These are phyloP conservation scores for Caenorhabditis inopinata DNA, from an alignment of 1,140 invertebrate genomes.

Conservation along the genomic window DNA sequence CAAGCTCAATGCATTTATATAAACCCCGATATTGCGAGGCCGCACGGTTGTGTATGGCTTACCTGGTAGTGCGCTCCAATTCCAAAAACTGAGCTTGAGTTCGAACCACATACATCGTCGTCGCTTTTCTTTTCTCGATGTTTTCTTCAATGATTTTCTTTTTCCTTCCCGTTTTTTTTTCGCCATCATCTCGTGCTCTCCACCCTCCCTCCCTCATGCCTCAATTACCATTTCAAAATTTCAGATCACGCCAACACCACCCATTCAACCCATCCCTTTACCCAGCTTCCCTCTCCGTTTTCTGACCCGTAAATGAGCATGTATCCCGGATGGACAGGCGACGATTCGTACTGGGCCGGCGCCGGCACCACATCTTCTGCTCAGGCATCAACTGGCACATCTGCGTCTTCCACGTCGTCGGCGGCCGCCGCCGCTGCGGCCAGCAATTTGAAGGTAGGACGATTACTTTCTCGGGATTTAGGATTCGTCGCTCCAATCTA, in stretches of 20 bases:
- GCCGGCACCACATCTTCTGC: conserved; percentile 21
- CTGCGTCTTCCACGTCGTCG: not conserved
- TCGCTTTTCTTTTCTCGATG: too few species aligned
- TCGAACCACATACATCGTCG: too few species aligned
- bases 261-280: not conserved
- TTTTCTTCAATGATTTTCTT: not conserved
- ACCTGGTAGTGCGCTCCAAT: too few species aligned
- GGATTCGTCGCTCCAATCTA: too few species aligned
- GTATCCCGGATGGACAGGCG: conserved; percentile 40
- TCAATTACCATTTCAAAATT: conserved; percentile 22
- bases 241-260: not conserved
- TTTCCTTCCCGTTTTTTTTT: not conserved
- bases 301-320: conserved; percentile 27
- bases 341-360: conserved; percentile 43
- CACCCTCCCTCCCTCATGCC: not conserved
- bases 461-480: too few species aligned
- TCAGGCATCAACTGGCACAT: conserved; percentile 1
- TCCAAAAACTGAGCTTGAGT: too few species aligned
- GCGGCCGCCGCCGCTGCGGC: conserved; percentile 19
- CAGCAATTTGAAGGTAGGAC: conserved; percentile 26
- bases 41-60: too few species aligned
- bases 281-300: not conserved
- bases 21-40: too few species aligned
- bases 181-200: not conserved
- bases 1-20: too few species aligned